These are phyloP conservation scores for Cyanoliseus patagonus DNA, from an alignment of 2,113 vertebrate species.

Conservation along the genomic window DNA sequence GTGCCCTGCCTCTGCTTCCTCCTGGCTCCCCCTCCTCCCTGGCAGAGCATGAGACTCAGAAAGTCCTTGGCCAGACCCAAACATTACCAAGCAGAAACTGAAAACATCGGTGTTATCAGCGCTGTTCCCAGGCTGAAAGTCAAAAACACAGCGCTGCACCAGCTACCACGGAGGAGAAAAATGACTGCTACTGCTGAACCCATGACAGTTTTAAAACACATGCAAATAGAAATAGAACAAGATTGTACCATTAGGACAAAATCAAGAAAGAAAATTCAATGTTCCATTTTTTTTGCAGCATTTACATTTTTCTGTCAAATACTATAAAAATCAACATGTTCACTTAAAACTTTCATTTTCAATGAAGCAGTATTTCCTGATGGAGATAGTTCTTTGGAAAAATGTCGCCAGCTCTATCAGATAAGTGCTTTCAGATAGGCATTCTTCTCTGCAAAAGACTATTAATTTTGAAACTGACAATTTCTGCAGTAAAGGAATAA, in stretches of 20 bases:
- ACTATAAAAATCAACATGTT: background rate
- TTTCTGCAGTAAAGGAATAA: slow-evolving; percentile 42
- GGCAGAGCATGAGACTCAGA: too few relatives aligned
- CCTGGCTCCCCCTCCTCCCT: too few relatives aligned
- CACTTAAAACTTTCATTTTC: slow-evolving; percentile 8
- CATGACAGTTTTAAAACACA: background rate
- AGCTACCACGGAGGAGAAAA: too few relatives aligned
- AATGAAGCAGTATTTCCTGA: background rate
- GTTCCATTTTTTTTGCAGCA: background rate
- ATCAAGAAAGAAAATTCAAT: background rate
- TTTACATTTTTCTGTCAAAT: slow-evolving; percentile 29
- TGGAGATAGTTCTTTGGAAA: background rate
- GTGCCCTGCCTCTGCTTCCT: too few relatives aligned
- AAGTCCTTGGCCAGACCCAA: too few relatives aligned
- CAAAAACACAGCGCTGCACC: too few relatives aligned
- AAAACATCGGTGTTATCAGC: too few relatives aligned
- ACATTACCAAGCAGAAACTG: too few relatives aligned
- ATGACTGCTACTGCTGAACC: too few relatives aligned
- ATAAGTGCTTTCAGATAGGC: slow-evolving; percentile 25
- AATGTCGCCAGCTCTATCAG: slow-evolving; percentile 4
- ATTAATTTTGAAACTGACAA: slow-evolving; percentile 58
- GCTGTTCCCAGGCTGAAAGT: too few relatives aligned
- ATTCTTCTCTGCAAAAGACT: slow-evolving; percentile 20
- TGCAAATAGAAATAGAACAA: background rate
- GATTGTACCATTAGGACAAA: background rate